Conservation (phyloP, 2,888 invertebrate genomes). For the Nemoura dubitans region DNA sequence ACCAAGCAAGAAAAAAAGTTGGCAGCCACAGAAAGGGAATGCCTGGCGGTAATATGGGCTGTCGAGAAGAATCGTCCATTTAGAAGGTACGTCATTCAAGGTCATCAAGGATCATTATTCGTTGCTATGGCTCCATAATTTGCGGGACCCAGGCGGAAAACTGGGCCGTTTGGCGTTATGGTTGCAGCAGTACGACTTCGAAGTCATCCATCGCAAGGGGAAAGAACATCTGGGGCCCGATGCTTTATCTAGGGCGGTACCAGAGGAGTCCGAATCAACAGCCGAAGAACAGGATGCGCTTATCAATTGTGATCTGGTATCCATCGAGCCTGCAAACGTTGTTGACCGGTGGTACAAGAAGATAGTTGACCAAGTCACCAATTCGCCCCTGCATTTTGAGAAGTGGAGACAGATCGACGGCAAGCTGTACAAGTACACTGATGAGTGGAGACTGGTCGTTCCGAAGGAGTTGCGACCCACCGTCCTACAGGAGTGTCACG, state of each 20-base stretch:
- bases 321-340: not conserved
- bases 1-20: slow-evolving; percentile 53
- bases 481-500: slow-evolving; percentile 52
- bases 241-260: slow-evolving; percentile 44
- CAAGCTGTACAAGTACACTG: not conserved
- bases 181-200: slow-evolving; percentile 47
- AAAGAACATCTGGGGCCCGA: slow-evolving; percentile 50
- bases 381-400: slow-evolving; percentile 18
- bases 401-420: not conserved
- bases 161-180: slow-evolving; percentile 53
- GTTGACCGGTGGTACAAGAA: slow-evolving; percentile 47
- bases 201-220: slow-evolving; percentile 48
- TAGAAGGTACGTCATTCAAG: slow-evolving; percentile 51
- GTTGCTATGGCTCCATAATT: slow-evolving; percentile 53
- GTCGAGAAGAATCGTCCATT: slow-evolving; percentile 15
- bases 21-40: slow-evolving; percentile 51
- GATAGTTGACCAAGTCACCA: slow-evolving; percentile 38
- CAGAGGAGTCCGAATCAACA: not conserved
- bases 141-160: slow-evolving; percentile 53
- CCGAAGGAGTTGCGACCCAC: slow-evolving; percentile 44
- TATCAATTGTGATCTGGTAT: not conserved
- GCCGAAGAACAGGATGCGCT: no score
- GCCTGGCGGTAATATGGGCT: slow-evolving; percentile 13
- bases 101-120: slow-evolving; percentile 53
- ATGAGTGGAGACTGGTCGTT: slow-evolving; percentile 51